phyloP scores from a whole-genome alignment of 2,888 invertebrate genomes.

The Choreutis nemorana region DNA sequence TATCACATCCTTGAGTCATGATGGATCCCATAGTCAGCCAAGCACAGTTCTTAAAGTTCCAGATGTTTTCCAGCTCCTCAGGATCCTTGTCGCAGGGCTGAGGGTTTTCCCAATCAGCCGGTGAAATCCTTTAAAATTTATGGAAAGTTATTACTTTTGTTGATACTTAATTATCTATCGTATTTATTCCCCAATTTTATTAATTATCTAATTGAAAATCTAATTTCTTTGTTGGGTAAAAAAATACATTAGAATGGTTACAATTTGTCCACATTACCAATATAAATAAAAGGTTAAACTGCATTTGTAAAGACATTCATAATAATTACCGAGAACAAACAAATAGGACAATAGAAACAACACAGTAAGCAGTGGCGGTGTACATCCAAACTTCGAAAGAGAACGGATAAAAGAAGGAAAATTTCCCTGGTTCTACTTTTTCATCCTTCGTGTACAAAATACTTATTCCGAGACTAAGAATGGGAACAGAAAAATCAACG shows the following conservation, averaged over 20 bases:
- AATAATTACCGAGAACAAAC: conserved; percentile 74
- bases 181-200: not conserved
- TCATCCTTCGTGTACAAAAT: conserved; percentile 84
- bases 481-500: conserved; percentile 95
- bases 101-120: conserved; percentile 94
- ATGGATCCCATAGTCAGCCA: conserved; percentile 94
- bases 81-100: conserved; percentile 88
- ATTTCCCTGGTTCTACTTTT: conserved; percentile 77
- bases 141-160: not conserved
- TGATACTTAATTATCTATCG: not conserved
- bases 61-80: conserved; percentile 89
- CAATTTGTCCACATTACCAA: not conserved
- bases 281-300: conserved; percentile 1
- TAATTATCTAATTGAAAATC: no score
- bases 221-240: not conserved
- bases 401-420: conserved; percentile 89
- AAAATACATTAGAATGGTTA: not conserved
- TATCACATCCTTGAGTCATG: conserved; percentile 93
- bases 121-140: conserved; percentile 75
- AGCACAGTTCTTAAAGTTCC: conserved; percentile 85
- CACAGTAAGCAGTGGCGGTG: conserved; percentile 83
- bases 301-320: not conserved
- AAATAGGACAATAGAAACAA: conserved; percentile 83
- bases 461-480: conserved; percentile 93
- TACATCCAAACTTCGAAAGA: conserved; percentile 87